Evolutionary conservation across 2,797 vertebrate species (phyloP).

Genomic region (Gymnoscopelus braueri): DNA sequence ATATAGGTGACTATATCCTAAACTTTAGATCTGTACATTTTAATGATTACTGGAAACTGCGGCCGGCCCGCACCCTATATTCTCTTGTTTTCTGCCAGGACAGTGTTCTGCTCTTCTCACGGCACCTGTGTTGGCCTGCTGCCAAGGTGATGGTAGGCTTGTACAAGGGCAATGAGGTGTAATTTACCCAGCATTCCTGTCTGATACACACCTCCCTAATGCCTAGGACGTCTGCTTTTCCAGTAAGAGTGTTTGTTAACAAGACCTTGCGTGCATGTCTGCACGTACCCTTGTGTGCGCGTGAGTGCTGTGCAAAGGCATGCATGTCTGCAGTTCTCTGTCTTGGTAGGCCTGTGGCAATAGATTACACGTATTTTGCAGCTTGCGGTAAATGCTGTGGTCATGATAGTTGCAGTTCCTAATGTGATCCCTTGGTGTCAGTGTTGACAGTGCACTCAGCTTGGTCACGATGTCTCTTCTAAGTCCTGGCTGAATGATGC

Average conservation of each 20-base stretch:
- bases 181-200: slow-evolving; percentile 82
- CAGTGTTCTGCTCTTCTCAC: slow-evolving; percentile 62
- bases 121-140: slow-evolving; percentile 65
- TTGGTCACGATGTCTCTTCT: slow-evolving; percentile 21
- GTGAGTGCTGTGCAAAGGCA: slow-evolving; percentile 3
- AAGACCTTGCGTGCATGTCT: slow-evolving; percentile 26
- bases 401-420: slow-evolving; percentile 65
- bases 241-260: slow-evolving; percentile 70
- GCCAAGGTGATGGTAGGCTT: slow-evolving; percentile 70
- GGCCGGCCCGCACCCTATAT: slow-evolving; percentile 18
- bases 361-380: background rate
- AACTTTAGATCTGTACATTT: background rate
- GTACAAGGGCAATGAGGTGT: slow-evolving; percentile 75
- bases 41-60: background rate
- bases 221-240: slow-evolving; percentile 72
- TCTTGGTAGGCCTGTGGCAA: slow-evolving; percentile 21
- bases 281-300: slow-evolving; percentile 1
- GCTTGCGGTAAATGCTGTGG: background rate
- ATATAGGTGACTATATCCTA: slow-evolving; percentile 6
- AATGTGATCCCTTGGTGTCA: slow-evolving; percentile 78
- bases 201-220: slow-evolving; percentile 75
- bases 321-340: slow-evolving; percentile 18
- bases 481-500: slow-evolving; percentile 16
- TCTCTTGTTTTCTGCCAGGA: slow-evolving; percentile 5
- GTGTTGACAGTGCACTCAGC: slow-evolving; percentile 71